Base-by-base conservation (phyloP, 2,888 invertebrate genomes). In the Aphidius colemani region DNA sequence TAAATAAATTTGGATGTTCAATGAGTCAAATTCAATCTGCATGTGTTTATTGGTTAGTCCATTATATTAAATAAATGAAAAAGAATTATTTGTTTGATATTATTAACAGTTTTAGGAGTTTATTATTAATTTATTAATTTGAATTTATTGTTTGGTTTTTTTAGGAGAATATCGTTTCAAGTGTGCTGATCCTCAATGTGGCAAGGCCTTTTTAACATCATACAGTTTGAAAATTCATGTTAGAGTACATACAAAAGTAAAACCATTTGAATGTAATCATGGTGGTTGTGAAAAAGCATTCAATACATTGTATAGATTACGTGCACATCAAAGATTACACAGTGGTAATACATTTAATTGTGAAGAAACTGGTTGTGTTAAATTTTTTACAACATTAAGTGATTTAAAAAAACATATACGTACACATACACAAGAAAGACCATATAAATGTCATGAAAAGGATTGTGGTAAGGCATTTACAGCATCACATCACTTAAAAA, bases 311-410 rank as follows among this genome's bases (percentile, higher is more conserved):
- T 97, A 97, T 85, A 91, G 92, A 83, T 85, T 95, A 75, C 88
- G 92, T 82, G 96, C 96, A 60, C 96, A 96, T 82, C 90, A 96
- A 82, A 87, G 96, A 72, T 85, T 97, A 65, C 97, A 97, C 84
- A 96, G 92, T 78, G 97, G 97, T 8, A 90, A 95, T 81, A 96
- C 96, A 7, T 97, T 97, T 82, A 95, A 96, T 84, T 97, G 96
- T 83, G 88, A 89, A 74, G 87, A 89, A 67, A 85, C 86, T 63
- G 91, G 93, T 60, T 97, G 96, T 78, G 85, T 89, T 67, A 96
- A 96, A 81, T 94, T 90, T 82, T 97, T 97, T 82, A 97, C 96
- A 7, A 97, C 96, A 13, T 85, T 94, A 67, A 95, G 95, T 82
- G 96, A 97, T 84, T 87, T 96, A 73, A 94, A 95, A 84, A 97